Conservation (phyloP, 2,797 vertebrate genomes). For the Urocyon cinereoargenteus region DNA sequence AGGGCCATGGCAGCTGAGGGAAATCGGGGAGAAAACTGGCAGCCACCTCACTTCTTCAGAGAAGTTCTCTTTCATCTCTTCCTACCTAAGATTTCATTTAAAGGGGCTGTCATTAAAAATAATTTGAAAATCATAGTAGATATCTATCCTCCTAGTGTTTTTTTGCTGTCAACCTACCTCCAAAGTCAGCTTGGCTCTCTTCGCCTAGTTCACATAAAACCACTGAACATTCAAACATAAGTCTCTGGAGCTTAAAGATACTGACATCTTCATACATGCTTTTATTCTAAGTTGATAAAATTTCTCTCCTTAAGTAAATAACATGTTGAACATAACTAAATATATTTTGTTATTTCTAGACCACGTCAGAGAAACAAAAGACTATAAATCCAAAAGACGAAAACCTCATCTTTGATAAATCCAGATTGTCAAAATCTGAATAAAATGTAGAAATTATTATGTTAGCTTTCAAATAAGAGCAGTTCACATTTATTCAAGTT, state of each 20-base stretch:
- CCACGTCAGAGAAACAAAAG: slow-evolving; percentile 22
- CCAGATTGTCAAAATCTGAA: neutral
- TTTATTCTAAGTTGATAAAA: slow-evolving; percentile 10
- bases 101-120: neutral
- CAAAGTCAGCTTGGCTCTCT: neutral
- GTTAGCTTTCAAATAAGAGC: slow-evolving; percentile 12
- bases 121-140: neutral
- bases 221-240: neutral
- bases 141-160: neutral
- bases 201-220: neutral
- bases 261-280: neutral
- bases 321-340: slow-evolving; percentile 22
- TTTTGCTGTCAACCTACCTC: neutral
- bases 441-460: neutral
- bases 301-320: neutral
- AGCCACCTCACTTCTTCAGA: neutral
- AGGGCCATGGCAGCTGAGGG: neutral
- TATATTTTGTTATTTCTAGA: slow-evolving; percentile 1
- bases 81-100: neutral
- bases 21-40: neutral
- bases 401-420: neutral
- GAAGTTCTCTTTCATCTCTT: neutral
- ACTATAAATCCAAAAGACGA: slow-evolving; percentile 16
- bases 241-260: neutral
- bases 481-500: neutral